Base-by-base conservation (phyloP, 2,797 vertebrate genomes). In the Carapus acus region DNA sequence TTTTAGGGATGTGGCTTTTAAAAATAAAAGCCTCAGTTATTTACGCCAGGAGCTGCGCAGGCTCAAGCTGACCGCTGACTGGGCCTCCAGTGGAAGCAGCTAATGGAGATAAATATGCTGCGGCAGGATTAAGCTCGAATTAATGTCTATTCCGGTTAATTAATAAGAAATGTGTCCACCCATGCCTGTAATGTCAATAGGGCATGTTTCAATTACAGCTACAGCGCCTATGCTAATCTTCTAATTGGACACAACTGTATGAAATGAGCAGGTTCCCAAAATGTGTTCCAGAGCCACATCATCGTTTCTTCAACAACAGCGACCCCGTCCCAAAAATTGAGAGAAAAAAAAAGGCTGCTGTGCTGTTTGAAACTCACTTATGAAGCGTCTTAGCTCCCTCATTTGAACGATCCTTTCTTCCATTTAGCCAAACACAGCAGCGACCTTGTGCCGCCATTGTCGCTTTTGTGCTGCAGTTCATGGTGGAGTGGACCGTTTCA, bases 151-250 rank as follows among this genome's bases (percentile, higher is more conserved):
- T 77, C 70, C 73, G 60, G 34, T 63, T 74, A 79, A 84, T 83
- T 85, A 84, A 84, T 79, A 79, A 65, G 67, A 83, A 77, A 77
- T 80, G 19, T 77, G 78, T 77, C 77, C 71, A 74, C 62, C 67
- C 69, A 58, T 76, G 75, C 71, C 73, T 71, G 60, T 74, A 67
- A 63, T 80, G 80, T 86, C 79, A 83, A 82, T 72, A 78, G 77
- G 75, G 76, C 80, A 80, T 77, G 76, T 80, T 84, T 82, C 73
- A 83, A 79, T 85, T 78, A 83, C 63, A 65, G 69, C 59, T 24
- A 54, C 74, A 79, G 80, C 53, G 73, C 63, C 71, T 65, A 67
- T 75, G 67, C 70, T 84, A 79, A 85, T 85, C 81, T 78, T 82
- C 79, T 82, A 82, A 83, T 83, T 85, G 69, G 73, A 76, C 58